phyloP scores from a whole-genome alignment of 2,888 invertebrate species.

The Bruchidius siliquastri region DNA sequence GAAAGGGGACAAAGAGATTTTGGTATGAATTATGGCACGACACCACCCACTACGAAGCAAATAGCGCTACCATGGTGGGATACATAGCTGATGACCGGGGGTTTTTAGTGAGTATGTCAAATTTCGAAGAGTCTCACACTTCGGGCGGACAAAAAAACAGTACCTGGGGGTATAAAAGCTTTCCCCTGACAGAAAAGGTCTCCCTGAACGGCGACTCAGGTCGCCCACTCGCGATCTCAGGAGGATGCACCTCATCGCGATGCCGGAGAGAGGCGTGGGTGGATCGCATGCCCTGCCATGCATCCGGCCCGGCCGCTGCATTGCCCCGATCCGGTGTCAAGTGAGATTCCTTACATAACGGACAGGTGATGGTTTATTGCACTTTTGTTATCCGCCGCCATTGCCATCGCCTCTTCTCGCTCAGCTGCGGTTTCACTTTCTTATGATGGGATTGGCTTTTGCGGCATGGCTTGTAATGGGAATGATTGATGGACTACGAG shows the following conservation, averaged over 20 bases:
- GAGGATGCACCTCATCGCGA: neutral
- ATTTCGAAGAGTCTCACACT: no score
- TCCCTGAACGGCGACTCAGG: neutral
- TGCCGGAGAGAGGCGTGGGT: neutral
- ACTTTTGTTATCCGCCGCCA: neutral
- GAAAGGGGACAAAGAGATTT: no score
- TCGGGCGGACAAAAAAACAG: no score
- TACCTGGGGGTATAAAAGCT: no score
- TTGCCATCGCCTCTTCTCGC: neutral
- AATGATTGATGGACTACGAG: neutral
- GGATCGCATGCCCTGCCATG: neutral
- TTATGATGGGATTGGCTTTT: neutral
- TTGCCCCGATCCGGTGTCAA: neutral
- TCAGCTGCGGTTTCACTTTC: neutral
- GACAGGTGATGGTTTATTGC: neutral
- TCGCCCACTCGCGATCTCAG: neutral
- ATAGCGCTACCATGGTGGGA: no score
- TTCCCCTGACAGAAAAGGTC: no score
- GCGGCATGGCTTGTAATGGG: neutral
- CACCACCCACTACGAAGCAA: no score
- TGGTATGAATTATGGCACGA: no score
- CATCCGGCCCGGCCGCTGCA: neutral
- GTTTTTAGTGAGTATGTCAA: no score
- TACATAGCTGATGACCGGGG: no score
- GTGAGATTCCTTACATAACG: neutral